These are phyloP conservation scores for Phoebastria nigripes DNA, from an alignment of 2,797 vertebrate genomes.

Conservation along the genomic window DNA sequence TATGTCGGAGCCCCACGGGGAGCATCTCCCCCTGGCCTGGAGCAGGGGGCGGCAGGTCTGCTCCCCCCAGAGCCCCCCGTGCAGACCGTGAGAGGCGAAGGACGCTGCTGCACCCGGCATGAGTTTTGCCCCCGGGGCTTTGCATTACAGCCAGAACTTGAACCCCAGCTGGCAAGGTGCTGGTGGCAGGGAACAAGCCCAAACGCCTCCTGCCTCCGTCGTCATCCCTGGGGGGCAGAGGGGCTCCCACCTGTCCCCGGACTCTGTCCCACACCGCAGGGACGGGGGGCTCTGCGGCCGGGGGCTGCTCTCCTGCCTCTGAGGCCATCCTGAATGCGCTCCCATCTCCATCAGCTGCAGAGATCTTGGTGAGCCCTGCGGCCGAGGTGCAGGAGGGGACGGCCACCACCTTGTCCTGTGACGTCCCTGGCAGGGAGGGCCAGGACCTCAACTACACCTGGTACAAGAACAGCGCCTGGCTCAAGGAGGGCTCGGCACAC, in stretches of 20 bases:
- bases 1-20: fast-evolving
- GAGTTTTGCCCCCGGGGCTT: not conserved
- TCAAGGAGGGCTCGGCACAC: conserved; percentile 1
- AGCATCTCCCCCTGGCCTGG: fast-evolving
- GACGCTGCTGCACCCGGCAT: not conserved
- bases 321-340: fast-evolving
- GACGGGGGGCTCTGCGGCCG: fast-evolving
- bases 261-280: not conserved
- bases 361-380: conserved; percentile 29
- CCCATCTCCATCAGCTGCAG: conserved; percentile 16
- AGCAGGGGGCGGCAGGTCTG: not conserved
- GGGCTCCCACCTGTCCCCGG: not conserved
- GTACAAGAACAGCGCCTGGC: conserved; percentile 67
- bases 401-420: conserved; percentile 58
- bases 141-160: not conserved
- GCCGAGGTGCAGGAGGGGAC: conserved; percentile 61
- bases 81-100: too few relatives aligned
- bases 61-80: fast-evolving
- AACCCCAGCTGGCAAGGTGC: not conserved
- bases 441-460: conserved; percentile 66
- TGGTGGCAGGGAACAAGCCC: not conserved
- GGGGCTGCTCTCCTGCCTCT: fast-evolving
- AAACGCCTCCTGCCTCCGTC: fast-evolving
- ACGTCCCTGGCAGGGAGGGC: conserved; percentile 23
- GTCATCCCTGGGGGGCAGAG: not conserved